Evolutionary conservation across 2,797 vertebrate species (phyloP), one percentile per base, ranked within the genome.

Genomic region (Lemur catta): DNA sequence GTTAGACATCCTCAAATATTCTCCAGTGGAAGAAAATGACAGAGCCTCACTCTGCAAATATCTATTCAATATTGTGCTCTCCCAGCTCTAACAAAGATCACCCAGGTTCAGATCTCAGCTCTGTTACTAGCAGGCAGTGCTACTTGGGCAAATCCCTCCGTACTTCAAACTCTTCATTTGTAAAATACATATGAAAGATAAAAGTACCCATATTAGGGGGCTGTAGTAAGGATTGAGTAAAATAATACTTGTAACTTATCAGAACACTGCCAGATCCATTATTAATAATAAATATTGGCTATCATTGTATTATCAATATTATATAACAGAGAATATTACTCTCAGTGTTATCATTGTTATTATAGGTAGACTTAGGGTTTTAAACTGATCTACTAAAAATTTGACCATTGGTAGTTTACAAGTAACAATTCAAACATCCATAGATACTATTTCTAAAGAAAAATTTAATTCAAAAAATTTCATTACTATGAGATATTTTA

Each of bases 1-100:
- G 95, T 97, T 89, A 94, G 61, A 93, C 94, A 89, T 65, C 82
- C 50, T 84, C 57, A 97, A 85, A 76, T 84, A 84, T 67, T 94
- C 63, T 87, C 88, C 46, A 71, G 6, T 65, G n/a, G 18, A 94
- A 86, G 50, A 92, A 93, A 92, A 95, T 46, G 30, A 69, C 12
- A 91, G 76, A 79, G 14, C 15, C 6, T 89, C 52, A 33, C 6
- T 91, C 79, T 91, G 38, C 43, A 94, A 35, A 86, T 72, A 15
- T 13, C 7, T 75, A 85, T 24, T 24, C 43, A 89, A 50, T 48
- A 84, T 72, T 41, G 7, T 18, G 48, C 6, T 22, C 7, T 61
- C 8, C 79, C 11, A 76, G 14, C 4, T 79, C 59, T 61, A 59
- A 35, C 12, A 87, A 85, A 71, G 13, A 76, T 78, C 30, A 59